Evolutionary conservation across 2,113 vertebrate species (phyloP).

Genomic region (Corydoras maculifer): DNA sequence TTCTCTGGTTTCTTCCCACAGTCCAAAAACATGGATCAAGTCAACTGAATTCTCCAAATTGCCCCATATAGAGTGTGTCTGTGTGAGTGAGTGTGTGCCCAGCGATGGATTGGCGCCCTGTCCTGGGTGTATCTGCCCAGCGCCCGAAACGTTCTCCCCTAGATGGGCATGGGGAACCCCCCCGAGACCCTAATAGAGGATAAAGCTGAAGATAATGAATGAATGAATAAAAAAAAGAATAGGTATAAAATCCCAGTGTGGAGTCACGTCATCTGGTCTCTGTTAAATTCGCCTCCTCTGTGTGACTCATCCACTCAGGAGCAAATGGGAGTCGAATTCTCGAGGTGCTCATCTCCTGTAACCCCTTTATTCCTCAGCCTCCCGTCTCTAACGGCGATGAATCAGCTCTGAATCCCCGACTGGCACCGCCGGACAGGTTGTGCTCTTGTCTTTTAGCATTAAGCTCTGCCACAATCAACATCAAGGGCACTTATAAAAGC

Average conservation of each 20-base stretch:
- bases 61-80: no score
- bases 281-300: background rate
- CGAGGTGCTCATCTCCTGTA: constrained; percentile 10
- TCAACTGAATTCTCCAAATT: no score
- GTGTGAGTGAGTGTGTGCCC: no score
- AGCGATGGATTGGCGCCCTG: no score
- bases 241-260: no score
- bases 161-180: no score
- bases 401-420: constrained; percentile 3
- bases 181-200: no score
- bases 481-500: constrained; percentile 14
- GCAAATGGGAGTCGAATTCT: background rate
- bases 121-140: no score
- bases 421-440: background rate
- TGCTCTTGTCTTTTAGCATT: constrained; percentile 4
- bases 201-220: no score
- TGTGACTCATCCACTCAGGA: constrained; percentile 3
- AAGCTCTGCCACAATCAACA: constrained; percentile 13
- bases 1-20: no score
- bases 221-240: background rate
- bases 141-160: no score
- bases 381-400: constrained; percentile 5
- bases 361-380: constrained; percentile 13
- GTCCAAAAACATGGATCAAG: no score
- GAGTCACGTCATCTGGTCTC: background rate